Percentiles rank a stretch among this genome's conserved stretches.
Evolutionary conservation across 1,140 invertebrate genomes (phyloP).

Genomic region (Nilaparvata lugens): DNA sequence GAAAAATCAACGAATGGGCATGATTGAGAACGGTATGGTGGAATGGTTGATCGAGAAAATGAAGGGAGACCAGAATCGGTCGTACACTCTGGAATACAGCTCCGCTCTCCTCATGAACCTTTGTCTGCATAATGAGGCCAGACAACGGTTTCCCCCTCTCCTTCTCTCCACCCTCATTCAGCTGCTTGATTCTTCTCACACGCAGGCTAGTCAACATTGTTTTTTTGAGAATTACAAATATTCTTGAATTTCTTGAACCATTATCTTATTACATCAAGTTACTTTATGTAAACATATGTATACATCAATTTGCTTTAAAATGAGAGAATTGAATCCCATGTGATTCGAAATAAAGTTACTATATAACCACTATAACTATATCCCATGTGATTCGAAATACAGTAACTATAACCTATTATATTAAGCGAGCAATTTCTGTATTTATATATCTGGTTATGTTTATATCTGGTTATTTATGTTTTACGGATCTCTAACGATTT

Average conservation of each 20-base stretch:
- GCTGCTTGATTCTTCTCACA: constrained; percentile 7
- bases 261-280: neutral
- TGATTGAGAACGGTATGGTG: constrained; percentile 51
- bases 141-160: constrained; percentile 5
- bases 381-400: too few species aligned
- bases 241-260: too few species aligned
- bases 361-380: too few species aligned
- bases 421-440: too few species aligned
- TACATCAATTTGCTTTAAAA: neutral
- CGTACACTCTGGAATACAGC: constrained; percentile 53
- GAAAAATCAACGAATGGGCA: constrained; percentile 45
- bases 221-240: neutral
- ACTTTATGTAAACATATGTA: neutral
- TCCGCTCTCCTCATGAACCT: constrained; percentile 59
- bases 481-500: too few species aligned
- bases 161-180: constrained; percentile 14
- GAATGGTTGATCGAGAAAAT: constrained; percentile 51
- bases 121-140: constrained; percentile 46
- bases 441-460: too few species aligned
- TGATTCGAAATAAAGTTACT: too few species aligned
- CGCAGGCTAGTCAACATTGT: neutral
- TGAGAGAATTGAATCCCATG: neutral
- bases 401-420: too few species aligned
- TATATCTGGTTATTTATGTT: too few species aligned
- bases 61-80: constrained; percentile 26